These are phyloP conservation scores for Psettodes erumei DNA, from an alignment of 2,113 vertebrate genomes.

Conservation along the genomic window DNA sequence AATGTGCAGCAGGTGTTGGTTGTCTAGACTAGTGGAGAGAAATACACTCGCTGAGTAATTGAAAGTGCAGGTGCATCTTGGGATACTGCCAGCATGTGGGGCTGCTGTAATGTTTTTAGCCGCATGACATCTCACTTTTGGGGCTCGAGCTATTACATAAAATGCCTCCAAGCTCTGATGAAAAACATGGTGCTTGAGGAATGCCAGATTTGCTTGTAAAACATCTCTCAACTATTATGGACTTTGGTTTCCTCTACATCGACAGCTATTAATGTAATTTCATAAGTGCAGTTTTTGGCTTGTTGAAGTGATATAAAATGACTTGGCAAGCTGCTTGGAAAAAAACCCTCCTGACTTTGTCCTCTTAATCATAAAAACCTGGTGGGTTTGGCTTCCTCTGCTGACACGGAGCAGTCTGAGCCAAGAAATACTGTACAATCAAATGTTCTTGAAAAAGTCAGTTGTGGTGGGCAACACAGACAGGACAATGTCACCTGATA, in stretches of 20 bases:
- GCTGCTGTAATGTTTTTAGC: slow-evolving; percentile 66
- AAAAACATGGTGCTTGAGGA: slow-evolving; percentile 56
- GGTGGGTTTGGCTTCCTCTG: slow-evolving; percentile 77
- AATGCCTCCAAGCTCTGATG: slow-evolving; percentile 46
- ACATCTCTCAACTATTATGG: slow-evolving; percentile 54
- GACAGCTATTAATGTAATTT: slow-evolving; percentile 74
- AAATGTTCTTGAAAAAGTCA: slow-evolving; percentile 71
- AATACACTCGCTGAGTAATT: slow-evolving; percentile 65
- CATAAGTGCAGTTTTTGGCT: slow-evolving; percentile 63
- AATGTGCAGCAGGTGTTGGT: slow-evolving; percentile 78
- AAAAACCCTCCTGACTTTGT: slow-evolving; percentile 70
- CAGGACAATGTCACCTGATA: slow-evolving; percentile 68
- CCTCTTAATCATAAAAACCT: slow-evolving; percentile 77
- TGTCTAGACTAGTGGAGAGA: slow-evolving; percentile 72
- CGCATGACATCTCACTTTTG: slow-evolving; percentile 67
- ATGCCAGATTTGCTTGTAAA: slow-evolving; percentile 66
- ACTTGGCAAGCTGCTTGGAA: slow-evolving; percentile 70
- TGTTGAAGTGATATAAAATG: slow-evolving; percentile 72
- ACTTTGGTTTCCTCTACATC: slow-evolving; percentile 65
- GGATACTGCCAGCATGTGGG: slow-evolving; percentile 55
- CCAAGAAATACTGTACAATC: slow-evolving; percentile 79
- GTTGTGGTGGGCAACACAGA: slow-evolving; percentile 60
- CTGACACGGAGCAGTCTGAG: slow-evolving; percentile 55
- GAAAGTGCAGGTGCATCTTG: slow-evolving; percentile 81
- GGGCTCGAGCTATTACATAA: slow-evolving; percentile 61